Conservation (phyloP, 2,797 vertebrate genomes). For the Crax fasciolata region DNA sequence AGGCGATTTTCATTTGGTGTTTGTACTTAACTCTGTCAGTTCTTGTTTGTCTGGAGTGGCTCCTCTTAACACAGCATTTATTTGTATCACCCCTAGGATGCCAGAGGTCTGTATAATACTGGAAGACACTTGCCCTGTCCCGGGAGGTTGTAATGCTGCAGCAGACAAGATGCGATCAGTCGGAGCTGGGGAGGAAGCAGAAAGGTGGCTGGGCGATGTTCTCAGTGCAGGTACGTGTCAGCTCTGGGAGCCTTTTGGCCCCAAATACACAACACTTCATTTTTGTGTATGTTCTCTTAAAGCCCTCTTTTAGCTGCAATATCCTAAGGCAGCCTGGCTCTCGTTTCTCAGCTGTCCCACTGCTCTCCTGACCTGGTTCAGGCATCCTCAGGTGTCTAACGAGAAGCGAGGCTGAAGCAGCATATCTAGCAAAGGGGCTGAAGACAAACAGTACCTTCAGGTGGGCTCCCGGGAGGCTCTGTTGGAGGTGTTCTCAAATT, state of each 20-base stretch:
- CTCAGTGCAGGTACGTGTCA: accelerated
- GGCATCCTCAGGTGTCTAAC: not conserved
- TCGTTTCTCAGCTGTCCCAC: not conserved
- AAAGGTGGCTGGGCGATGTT: not conserved
- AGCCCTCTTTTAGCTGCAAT: not conserved
- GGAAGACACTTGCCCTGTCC: not conserved
- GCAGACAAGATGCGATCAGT: not conserved
- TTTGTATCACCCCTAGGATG: not conserved
- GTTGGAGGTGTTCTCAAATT: not conserved
- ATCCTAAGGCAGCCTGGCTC: not conserved
- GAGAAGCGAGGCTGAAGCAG: not conserved
- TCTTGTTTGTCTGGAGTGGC: no score
- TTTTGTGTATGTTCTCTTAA: not conserved
- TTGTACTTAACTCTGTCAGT: not conserved
- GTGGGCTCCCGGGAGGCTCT: not conserved
- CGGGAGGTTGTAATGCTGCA: not conserved
- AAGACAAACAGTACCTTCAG: not conserved
- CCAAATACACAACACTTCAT: not conserved
- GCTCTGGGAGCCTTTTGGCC: not conserved
- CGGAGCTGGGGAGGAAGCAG: not conserved
- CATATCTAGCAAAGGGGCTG: not conserved
- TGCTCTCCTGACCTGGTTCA: not conserved
- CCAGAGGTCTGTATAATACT: not conserved
- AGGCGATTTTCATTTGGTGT: not conserved
- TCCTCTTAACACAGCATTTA: not conserved